Conservation (phyloP, 2,888 invertebrate genomes). For the Amiota minor region DNA sequence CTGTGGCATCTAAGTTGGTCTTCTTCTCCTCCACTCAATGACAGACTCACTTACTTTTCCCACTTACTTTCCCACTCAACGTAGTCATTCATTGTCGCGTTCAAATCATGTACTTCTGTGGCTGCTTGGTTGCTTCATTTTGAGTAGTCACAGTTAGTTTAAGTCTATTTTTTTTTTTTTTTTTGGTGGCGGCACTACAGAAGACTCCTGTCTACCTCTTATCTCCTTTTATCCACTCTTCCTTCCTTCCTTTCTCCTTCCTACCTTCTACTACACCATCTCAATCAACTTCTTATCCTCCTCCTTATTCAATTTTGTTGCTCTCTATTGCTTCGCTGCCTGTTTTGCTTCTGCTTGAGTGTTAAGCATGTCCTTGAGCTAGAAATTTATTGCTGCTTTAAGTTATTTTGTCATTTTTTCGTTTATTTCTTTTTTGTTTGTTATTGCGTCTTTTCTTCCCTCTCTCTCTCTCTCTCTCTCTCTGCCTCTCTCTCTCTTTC, state of each 20-base stretch:
- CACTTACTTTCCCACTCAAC: background rate
- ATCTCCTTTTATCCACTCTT: background rate
- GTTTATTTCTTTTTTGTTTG: constrained; percentile 44
- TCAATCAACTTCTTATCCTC: background rate
- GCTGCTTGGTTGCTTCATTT: background rate
- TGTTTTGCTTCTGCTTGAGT: constrained; percentile 19
- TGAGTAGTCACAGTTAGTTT: constrained; percentile 6
- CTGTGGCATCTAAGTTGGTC: background rate
- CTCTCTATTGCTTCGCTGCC: background rate
- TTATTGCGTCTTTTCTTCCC: background rate
- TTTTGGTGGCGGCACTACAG: background rate
- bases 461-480: background rate
- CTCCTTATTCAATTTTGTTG: background rate
- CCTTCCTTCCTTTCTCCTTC: background rate
- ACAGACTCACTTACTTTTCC: background rate
- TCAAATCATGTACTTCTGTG: constrained; percentile 25
- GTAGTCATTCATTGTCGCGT: background rate
- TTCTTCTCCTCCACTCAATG: background rate
- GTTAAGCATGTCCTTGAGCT: constrained; percentile 52
- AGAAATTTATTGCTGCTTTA: constrained; percentile 52
- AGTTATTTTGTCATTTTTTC: constrained; percentile 54
- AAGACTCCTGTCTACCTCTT: background rate
- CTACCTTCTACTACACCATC: background rate
- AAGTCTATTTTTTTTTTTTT: too few relatives aligned
- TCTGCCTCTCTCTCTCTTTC: background rate